phyloP scores from a whole-genome alignment of 2,797 vertebrate genomes.

The Pteropus rufus region DNA sequence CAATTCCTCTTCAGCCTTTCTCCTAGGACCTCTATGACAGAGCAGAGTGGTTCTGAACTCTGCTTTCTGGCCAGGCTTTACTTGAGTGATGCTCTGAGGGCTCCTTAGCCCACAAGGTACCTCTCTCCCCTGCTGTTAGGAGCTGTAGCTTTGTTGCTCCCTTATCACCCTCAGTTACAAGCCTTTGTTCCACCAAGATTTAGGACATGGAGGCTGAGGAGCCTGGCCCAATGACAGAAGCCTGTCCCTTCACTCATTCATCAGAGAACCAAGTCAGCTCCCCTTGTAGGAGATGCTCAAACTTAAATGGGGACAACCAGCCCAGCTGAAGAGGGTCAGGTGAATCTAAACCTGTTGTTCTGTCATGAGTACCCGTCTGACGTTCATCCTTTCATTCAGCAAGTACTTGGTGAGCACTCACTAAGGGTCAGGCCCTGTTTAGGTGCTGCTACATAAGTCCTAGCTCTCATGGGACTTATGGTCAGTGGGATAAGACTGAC shows the following conservation, averaged over 20 bases:
- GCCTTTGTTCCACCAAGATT: not conserved
- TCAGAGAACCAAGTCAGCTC: not conserved
- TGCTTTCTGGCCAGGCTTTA: not conserved
- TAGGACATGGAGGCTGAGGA: not conserved
- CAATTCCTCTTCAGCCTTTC: not conserved
- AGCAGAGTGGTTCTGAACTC: not conserved
- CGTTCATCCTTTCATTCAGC: not conserved
- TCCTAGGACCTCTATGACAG: not conserved
- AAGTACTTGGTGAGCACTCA: not conserved
- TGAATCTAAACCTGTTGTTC: not conserved
- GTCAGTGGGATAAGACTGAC: not conserved
- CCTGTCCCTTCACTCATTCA: not conserved
- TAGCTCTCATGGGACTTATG: not conserved
- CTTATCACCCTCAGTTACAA: too few species aligned
- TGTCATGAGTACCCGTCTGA: not conserved
- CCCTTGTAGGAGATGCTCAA: not conserved
- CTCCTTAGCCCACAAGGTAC: not conserved
- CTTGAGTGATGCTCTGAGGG: not conserved
- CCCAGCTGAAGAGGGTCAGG: too few species aligned
- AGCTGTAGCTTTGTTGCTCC: not conserved
- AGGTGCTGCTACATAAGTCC: not conserved
- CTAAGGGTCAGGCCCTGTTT: not conserved
- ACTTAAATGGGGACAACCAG: not conserved
- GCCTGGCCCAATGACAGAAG: not conserved
- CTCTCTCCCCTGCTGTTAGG: too few species aligned